Evolutionary conservation across 2,888 invertebrate species (phyloP).

Genomic region (Lissocephala sabroskyi): DNA sequence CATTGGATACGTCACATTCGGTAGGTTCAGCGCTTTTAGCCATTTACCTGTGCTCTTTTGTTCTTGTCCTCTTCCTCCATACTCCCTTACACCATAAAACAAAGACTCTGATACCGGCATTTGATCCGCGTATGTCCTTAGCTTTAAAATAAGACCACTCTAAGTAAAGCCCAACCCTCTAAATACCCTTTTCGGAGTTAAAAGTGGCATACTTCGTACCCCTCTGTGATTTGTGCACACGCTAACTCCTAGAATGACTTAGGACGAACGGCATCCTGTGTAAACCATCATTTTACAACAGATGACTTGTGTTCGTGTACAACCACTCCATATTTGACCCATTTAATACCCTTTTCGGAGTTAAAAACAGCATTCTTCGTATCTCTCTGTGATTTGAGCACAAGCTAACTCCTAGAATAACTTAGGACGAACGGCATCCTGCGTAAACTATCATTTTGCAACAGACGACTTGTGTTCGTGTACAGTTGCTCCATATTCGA

Average conservation of each 20-base stretch:
- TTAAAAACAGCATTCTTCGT: constrained; percentile 30
- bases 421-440: constrained; percentile 29
- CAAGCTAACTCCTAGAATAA: constrained; percentile 25
- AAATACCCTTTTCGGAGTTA: constrained; percentile 9
- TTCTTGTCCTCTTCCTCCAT: no score
- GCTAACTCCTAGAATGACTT: constrained; percentile 29
- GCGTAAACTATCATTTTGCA: constrained; percentile 18
- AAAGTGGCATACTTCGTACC: constrained; percentile 30
- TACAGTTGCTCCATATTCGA: neutral
- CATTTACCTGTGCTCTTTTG: no score
- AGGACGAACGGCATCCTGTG: constrained; percentile 32
- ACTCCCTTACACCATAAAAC: no score
- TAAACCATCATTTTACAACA: constrained; percentile 24
- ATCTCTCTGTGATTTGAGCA: constrained; percentile 22
- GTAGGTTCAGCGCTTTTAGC: no score
- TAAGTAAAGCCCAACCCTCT: neutral
- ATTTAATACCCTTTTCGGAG: constrained; percentile 9
- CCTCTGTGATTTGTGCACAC: constrained; percentile 23
- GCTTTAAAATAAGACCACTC: no score
- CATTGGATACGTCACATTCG: constrained; percentile 99
- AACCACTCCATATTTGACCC: neutral
- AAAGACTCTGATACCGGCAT: no score
- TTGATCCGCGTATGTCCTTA: no score
- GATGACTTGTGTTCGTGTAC: constrained; percentile 36
- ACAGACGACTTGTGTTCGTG: constrained; percentile 35